Conservation (phyloP, 2,888 invertebrate species). For the Bursaphelenchus okinawaensis region DNA sequence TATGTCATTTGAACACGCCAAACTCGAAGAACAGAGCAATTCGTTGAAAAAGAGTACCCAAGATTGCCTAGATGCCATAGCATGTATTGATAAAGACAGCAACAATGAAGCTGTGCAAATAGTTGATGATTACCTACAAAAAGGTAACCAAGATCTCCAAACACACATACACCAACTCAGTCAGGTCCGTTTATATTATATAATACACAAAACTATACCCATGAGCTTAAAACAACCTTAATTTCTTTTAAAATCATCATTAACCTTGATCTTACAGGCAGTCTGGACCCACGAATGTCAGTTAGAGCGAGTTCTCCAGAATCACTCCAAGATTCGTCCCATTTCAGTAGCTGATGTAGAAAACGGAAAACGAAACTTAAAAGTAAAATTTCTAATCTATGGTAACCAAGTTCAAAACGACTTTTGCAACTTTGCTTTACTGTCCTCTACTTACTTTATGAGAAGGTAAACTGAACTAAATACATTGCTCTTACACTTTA, state of each 20-base stretch:
- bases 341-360: neutral
- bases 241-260: no score
- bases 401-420: constrained; percentile 2
- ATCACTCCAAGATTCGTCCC: constrained; percentile 2
- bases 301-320: neutral
- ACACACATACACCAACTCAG: neutral
- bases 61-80: neutral
- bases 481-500: no score
- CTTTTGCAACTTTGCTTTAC: constrained; percentile 6
- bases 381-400: neutral
- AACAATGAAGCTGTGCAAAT: neutral
- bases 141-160: neutral
- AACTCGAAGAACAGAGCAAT: neutral
- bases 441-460: neutral
- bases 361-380: neutral
- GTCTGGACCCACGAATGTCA: neutral
- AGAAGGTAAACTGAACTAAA: neutral
- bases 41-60: neutral
- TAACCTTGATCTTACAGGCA: no score
- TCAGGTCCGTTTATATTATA: neutral
- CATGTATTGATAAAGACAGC: neutral
- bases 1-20: neutral
- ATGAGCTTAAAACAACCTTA: no score
- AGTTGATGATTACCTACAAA: neutral
- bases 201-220: no score